These are phyloP conservation scores for Drosophila sordidula DNA, from an alignment of 2,888 invertebrate species.

Conservation along the genomic window DNA sequence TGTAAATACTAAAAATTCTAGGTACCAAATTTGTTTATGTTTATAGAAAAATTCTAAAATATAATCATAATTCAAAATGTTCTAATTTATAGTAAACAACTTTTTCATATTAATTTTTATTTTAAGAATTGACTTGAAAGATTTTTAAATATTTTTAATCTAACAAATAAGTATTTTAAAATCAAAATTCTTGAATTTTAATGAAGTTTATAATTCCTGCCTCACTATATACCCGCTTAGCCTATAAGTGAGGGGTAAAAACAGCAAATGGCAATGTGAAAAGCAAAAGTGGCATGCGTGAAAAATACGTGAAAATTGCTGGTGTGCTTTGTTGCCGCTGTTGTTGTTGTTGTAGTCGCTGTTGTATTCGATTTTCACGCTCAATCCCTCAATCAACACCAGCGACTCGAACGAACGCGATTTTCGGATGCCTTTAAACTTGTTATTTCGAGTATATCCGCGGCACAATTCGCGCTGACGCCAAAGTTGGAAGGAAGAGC, in stretches of 20 bases:
- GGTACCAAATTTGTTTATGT: too few species aligned
- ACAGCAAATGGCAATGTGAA: slow-evolving; percentile 46
- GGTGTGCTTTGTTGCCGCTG: slow-evolving; percentile 12
- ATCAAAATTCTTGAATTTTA: too few species aligned
- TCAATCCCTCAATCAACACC: slow-evolving; percentile 78
- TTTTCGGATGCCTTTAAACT: slow-evolving; percentile 75
- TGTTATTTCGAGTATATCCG: slow-evolving; percentile 77
- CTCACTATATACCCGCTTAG: slow-evolving; percentile 4
- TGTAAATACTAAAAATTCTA: too few species aligned
- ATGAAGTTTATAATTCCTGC: too few species aligned
- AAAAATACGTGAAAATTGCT: slow-evolving; percentile 75
- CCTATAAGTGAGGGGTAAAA: slow-evolving; percentile 17
- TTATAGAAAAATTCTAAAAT: too few species aligned
- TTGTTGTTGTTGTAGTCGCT: slow-evolving; percentile 12
- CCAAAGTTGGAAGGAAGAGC: slow-evolving; percentile 27
- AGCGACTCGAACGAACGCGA: slow-evolving; percentile 36
- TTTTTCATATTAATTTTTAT: too few species aligned
- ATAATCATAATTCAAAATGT: too few species aligned
- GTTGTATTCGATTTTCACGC: slow-evolving; percentile 68
- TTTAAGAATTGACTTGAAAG: too few species aligned
- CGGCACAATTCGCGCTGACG: slow-evolving; percentile 53
- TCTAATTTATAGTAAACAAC: too few species aligned
- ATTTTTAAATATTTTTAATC: too few species aligned
- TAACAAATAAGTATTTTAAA: too few species aligned
- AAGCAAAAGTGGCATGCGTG: slow-evolving; percentile 67